Conservation (phyloP, 1,140 invertebrate genomes). For the Eufriesea mexicana region DNA sequence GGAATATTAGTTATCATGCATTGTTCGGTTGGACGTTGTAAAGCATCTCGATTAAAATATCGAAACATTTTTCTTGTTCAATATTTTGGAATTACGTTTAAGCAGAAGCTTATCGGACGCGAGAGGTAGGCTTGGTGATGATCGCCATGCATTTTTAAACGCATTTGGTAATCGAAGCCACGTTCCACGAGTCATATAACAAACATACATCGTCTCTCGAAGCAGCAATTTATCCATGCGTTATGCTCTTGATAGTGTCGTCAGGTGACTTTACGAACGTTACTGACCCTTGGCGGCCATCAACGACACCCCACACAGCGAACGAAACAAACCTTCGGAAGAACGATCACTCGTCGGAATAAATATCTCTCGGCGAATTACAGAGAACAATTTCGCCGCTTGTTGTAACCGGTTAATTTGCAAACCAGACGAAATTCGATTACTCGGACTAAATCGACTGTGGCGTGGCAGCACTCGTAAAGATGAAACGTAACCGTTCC, state of each 20-base stretch:
- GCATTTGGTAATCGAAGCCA: not conserved
- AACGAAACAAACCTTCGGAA: not conserved
- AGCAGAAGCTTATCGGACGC: not conserved
- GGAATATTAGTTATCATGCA: not conserved
- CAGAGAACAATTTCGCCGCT: not conserved
- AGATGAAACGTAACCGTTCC: not conserved
- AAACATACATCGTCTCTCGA: not conserved
- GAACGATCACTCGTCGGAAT: not conserved
- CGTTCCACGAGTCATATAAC: not conserved
- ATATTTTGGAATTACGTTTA: not conserved
- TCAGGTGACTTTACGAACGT: constrained; percentile 1
- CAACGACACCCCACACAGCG: not conserved
- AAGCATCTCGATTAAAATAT: not conserved
- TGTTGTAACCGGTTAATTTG: not conserved
- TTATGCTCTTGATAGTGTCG: not conserved
- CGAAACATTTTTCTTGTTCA: not conserved
- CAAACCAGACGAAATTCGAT: not conserved
- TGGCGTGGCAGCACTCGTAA: not conserved
- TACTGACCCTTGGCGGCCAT: not conserved
- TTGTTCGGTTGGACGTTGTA: not conserved
- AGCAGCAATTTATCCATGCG: not conserved
- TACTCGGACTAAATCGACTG: not conserved
- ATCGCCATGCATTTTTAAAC: not conserved
- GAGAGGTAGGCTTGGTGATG: not conserved
- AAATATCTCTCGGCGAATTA: not conserved